Evolutionary conservation across 2,888 invertebrate species (phyloP).

Genomic region (Melitaea athalia): DNA sequence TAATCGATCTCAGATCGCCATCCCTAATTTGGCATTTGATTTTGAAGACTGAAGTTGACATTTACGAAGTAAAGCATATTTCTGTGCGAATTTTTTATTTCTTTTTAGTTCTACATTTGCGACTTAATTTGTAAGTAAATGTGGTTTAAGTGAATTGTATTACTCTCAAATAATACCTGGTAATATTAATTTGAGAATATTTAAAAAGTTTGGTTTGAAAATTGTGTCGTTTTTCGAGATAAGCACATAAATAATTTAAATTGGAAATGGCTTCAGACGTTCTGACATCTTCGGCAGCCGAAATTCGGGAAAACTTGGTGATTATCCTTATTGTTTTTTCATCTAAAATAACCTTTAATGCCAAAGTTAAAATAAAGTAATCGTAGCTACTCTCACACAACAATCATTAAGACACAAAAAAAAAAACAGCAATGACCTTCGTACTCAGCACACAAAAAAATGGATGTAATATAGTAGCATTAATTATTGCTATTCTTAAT

Average conservation of each 20-base stretch:
- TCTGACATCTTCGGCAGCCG: conserved; percentile 54
- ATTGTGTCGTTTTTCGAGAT: conserved; percentile 5
- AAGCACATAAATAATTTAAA: background rate
- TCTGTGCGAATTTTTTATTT: conserved; percentile 21
- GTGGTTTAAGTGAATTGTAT: background rate
- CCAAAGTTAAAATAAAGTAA: background rate
- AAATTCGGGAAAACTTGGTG: conserved; percentile 77
- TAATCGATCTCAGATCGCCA: too few species aligned
- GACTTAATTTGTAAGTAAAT: background rate
- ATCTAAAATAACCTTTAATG: background rate
- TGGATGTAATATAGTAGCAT: background rate
- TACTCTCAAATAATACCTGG: background rate
- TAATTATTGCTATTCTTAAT: background rate
- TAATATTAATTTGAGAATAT: background rate
- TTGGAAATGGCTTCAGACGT: conserved; percentile 64
- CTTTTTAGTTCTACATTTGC: conserved; percentile 9
- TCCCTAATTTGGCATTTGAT: too few species aligned
- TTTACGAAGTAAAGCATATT: background rate
- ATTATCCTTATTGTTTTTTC: conserved; percentile 38
- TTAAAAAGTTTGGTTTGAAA: background rate
- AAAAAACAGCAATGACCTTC: conserved; percentile 38
- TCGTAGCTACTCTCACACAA: background rate
- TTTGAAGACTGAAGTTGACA: too few species aligned
- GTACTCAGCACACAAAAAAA: conserved; percentile 21
- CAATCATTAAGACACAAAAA: background rate